Percentiles rank a stretch among this genome's conserved stretches.
phyloP scores from a whole-genome alignment of 2,888 invertebrate genomes.

The Thecophora atra region DNA sequence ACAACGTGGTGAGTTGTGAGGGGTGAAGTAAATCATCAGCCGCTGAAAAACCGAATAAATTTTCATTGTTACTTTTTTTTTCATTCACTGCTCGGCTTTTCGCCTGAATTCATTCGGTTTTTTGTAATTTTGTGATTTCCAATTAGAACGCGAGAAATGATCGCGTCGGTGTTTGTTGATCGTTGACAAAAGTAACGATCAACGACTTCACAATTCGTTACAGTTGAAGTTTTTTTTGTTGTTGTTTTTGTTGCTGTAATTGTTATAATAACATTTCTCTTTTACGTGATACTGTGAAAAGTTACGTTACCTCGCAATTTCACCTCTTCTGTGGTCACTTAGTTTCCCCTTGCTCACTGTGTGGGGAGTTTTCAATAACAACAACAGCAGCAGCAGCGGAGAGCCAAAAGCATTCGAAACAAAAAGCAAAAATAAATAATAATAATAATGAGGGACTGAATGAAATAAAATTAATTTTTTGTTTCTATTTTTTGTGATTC shows the following conservation, averaged over 20 bases:
- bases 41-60: not conserved
- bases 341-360: not conserved
- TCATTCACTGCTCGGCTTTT: not conserved
- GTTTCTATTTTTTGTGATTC: not conserved
- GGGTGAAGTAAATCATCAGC: not conserved
- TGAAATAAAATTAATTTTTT: not conserved
- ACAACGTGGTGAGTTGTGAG: no score
- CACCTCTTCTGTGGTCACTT: conserved; percentile 21
- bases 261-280: not conserved
- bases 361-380: no score
- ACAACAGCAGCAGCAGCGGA: not conserved
- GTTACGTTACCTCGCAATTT: conserved; percentile 11
- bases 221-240: not conserved
- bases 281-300: not conserved
- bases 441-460: no score
- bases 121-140: not conserved
- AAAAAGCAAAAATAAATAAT: no score
- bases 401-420: not conserved
- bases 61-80: conserved; percentile 14
- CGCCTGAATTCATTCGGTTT: conserved; percentile 23
- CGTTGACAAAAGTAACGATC: not conserved
- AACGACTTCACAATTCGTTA: not conserved
- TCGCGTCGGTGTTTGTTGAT: no score
- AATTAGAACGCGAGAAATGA: conserved; percentile 1
- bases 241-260: not conserved